Evolutionary conservation across 2,113 vertebrate genomes (phyloP).

Genomic region (Micromys minutus): DNA sequence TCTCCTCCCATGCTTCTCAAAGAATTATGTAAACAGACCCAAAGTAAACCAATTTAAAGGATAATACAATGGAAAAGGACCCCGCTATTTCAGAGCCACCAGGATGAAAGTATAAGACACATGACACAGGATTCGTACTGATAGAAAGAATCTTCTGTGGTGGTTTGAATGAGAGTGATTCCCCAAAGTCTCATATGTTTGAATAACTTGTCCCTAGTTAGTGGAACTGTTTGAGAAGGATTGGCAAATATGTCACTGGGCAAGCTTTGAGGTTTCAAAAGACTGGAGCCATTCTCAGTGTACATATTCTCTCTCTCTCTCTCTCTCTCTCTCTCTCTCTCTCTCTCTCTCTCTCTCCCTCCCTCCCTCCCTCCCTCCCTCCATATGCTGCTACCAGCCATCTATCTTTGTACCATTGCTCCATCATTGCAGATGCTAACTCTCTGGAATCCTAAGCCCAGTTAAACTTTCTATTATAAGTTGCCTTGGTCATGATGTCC

Average conservation of each 20-base stretch:
- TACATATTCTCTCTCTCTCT: not conserved
- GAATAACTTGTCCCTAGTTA: not conserved
- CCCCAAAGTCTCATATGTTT: not conserved
- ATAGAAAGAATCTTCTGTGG: not conserved
- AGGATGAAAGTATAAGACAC: constrained; percentile 22
- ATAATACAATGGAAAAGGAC: constrained; percentile 60
- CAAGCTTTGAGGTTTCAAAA: not conserved
- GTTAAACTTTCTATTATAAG: not conserved
- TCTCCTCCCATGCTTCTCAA: constrained; percentile 47
- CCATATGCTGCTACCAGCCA: not conserved
- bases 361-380: not conserved
- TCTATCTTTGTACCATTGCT: not conserved
- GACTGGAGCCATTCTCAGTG: not conserved
- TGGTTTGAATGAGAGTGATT: not conserved
- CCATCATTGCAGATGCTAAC: not conserved
- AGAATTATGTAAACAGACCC: constrained; percentile 74
- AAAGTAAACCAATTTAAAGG: constrained; percentile 71
- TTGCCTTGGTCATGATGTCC: not conserved
- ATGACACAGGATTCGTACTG: not conserved
- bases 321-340: not conserved
- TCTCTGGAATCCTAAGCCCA: not conserved
- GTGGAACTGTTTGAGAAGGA: not conserved
- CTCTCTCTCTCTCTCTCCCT: not conserved
- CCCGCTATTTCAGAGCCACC: not conserved
- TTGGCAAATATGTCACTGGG: not conserved